Percentiles rank a stretch among this genome's conserved stretches.
phyloP scores from a whole-genome alignment of 2,113 vertebrate genomes.

The Hymenochirus boettgeri region DNA sequence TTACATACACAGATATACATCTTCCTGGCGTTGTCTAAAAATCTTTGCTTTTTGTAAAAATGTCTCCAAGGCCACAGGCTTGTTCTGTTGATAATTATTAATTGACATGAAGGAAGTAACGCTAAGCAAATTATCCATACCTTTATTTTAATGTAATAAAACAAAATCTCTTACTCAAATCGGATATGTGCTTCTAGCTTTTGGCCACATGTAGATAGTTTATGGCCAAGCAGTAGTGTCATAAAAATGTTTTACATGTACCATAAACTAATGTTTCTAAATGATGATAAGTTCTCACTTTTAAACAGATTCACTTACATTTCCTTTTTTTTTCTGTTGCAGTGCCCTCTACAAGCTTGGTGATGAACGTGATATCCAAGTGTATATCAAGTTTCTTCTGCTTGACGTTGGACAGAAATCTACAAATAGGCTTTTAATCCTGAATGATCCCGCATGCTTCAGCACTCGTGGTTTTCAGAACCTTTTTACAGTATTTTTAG shows the following conservation, averaged over 20 bases:
- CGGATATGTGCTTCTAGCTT: too few species aligned
- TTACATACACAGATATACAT: too few species aligned
- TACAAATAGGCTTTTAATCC: background rate
- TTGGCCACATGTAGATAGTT: too few species aligned
- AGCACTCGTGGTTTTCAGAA: slow-evolving; percentile 39
- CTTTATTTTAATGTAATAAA: slow-evolving; percentile 10
- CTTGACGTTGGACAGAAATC: background rate
- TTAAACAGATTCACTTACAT: slow-evolving; percentile 47
- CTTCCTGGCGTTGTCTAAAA: slow-evolving; percentile 64
- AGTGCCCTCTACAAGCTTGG: slow-evolving; percentile 98
- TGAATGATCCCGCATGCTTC: background rate
- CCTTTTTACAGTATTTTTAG: slow-evolving; percentile 57
- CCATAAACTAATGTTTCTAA: slow-evolving; percentile 27
- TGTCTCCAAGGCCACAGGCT: slow-evolving; percentile 64
- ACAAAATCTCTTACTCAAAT: background rate
- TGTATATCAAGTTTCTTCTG: background rate
- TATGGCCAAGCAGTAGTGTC: slow-evolving; percentile 10
- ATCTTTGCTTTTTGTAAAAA: slow-evolving; percentile 69
- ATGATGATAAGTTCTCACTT: slow-evolving; percentile 25
- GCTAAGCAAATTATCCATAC: slow-evolving; percentile 1
- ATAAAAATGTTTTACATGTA: slow-evolving; percentile 25
- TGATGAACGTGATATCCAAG: slow-evolving; percentile 61
- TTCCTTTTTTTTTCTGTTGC: slow-evolving; percentile 44
- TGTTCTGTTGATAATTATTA: slow-evolving; percentile 39
- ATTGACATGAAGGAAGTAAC: background rate